Evolutionary conservation across 1,140 invertebrate genomes (phyloP), one percentile per base, ranked within the genome.

Genomic region (Caenorhabditis briggsae): DNA sequence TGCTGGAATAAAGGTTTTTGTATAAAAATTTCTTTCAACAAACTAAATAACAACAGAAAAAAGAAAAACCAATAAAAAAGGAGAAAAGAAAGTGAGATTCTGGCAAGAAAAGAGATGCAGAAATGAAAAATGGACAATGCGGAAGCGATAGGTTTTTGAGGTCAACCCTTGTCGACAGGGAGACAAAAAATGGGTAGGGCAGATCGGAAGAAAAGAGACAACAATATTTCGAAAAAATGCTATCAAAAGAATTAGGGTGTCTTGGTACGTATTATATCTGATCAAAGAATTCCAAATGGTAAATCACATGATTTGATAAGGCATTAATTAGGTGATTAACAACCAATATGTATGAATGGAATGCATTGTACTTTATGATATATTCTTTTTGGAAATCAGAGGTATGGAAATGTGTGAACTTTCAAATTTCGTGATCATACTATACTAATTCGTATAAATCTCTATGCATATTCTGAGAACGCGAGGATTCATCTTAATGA

Each of bases 111-210:
- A 64, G 41, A 70, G 41, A 46, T 2, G n/a, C 20, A 43, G 14
- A 43, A 18, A 41, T 33, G 59, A 12, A 70, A 70, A 23, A 70
- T n/a, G 23, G 23, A 20, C 23, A 25, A 61, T 25, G 23, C 59
- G 59, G 59, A 61, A 61, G 25, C 59, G 59, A 61, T 61, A 61
- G 16, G 16, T 61, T 61, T 61, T 61, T 61, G 59, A 61, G 59
- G 59, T 61, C 59, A 61, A 12, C 50, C 50, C n/a, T 58, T 25
- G 7, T 33, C 56, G 18, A 58, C 56, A n/a, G 18, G 33, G 33
- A 33, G 50, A 14, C 50, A 61, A 25, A 61, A 61, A 61, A 58
- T 61, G 59, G 59, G 59, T 25, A 25, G 59, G 59, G 59, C 59
- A 25, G 23, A 16, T 16, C 50, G 11, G 11, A 53, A 53, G 16